phyloP scores from a whole-genome alignment of 1,140 invertebrate species.

The Heliothis subflexa region DNA sequence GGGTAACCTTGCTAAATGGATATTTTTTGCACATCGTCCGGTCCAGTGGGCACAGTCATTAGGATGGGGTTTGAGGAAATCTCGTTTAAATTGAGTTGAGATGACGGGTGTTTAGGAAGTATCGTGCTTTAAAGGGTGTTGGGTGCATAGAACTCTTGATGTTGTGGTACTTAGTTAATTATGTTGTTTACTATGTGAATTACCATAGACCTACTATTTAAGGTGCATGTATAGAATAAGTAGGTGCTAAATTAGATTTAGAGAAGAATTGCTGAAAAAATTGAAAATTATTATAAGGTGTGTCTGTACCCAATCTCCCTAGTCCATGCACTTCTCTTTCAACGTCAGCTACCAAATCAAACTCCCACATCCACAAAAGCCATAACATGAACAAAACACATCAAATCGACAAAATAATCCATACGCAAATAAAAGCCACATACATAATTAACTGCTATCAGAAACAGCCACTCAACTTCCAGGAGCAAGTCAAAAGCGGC shows the following conservation, averaged over 20 bases:
- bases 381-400: constrained; percentile 3
- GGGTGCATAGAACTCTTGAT: neutral
- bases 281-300: no score
- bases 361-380: neutral
- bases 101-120: neutral
- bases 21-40: constrained; percentile 47
- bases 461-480: constrained; percentile 72
- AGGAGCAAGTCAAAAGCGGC: constrained; percentile 78
- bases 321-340: no score
- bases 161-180: neutral
- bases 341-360: neutral
- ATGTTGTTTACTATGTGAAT: no score
- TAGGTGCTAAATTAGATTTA: no score
- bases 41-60: constrained; percentile 38
- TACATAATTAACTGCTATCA: constrained; percentile 58
- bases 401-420: no score
- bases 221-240: no score
- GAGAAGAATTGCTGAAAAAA: no score
- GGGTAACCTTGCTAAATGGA: constrained; percentile 64
- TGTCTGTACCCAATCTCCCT: no score
- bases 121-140: no score
- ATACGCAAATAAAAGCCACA: constrained; percentile 7
- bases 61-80: constrained; percentile 18
- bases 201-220: no score
- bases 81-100: constrained; percentile 25